Evolutionary conservation across 2,888 invertebrate genomes (phyloP).

Genomic region (Cosmia pyralina): DNA sequence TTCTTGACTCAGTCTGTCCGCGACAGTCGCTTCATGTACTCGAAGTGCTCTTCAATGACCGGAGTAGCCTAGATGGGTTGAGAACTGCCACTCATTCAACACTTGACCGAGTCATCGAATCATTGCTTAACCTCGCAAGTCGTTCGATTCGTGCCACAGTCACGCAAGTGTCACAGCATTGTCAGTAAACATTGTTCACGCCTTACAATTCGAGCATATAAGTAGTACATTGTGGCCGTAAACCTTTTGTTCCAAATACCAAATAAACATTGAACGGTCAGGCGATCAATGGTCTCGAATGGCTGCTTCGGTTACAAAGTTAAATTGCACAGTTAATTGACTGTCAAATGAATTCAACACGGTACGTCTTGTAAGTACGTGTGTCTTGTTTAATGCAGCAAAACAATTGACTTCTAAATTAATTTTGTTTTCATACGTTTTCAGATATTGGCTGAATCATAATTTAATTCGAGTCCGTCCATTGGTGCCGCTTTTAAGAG

Average conservation of each 20-base stretch:
- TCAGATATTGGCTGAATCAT: slow-evolving; percentile 93
- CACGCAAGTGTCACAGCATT: slow-evolving; percentile 29
- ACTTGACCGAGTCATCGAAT: slow-evolving; percentile 35
- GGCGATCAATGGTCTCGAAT: slow-evolving; percentile 63
- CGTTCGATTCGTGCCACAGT: slow-evolving; percentile 2
- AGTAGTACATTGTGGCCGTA: slow-evolving; percentile 20
- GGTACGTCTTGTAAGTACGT: too few relatives aligned
- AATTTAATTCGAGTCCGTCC: slow-evolving; percentile 93
- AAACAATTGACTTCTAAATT: background rate
- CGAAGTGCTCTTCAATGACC: slow-evolving; percentile 30
- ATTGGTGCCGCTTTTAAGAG: slow-evolving; percentile 91
- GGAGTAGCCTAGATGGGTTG: slow-evolving; percentile 5
- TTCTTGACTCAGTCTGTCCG: slow-evolving; percentile 4
- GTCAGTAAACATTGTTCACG: slow-evolving; percentile 23
- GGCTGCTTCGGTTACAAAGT: slow-evolving; percentile 64
- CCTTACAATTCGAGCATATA: slow-evolving; percentile 25
- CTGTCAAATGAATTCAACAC: background rate
- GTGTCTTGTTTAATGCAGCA: background rate
- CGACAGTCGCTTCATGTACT: slow-evolving; percentile 21
- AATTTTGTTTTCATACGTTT: slow-evolving; percentile 60
- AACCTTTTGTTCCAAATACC: slow-evolving; percentile 55
- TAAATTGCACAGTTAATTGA: slow-evolving; percentile 36
- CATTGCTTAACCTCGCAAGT: slow-evolving; percentile 21
- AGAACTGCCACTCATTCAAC: slow-evolving; percentile 28
- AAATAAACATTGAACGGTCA: slow-evolving; percentile 42